These are phyloP conservation scores for Nasonia longicornis DNA, from an alignment of 1,140 invertebrate species.

Conservation along the genomic window DNA sequence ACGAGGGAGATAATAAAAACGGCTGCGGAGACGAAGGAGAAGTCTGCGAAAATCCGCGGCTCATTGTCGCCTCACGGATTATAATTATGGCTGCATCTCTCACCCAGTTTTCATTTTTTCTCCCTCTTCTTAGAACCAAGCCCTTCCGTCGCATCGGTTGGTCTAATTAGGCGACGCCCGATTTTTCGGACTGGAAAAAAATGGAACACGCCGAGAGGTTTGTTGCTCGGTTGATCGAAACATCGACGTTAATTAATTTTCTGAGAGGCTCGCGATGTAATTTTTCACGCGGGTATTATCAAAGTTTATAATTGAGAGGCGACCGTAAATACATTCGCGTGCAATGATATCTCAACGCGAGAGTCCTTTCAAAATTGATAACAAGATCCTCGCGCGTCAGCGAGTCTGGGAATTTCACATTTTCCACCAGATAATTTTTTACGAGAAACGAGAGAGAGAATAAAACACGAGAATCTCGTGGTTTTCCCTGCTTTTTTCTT, in stretches of 20 bases:
- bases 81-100: conserved; percentile 18
- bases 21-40: not conserved
- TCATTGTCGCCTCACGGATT: conserved; percentile 25
- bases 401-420: too few species aligned
- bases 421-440: not conserved
- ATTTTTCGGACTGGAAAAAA: not conserved
- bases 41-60: not conserved
- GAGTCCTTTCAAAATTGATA: too few species aligned
- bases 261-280: too few species aligned
- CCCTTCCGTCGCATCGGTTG: not conserved
- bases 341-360: too few species aligned
- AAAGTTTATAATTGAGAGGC: too few species aligned
- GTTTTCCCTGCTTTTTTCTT: not conserved
- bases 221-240: not conserved
- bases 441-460: too few species aligned
- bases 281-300: too few species aligned
- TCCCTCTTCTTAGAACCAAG: conserved; percentile 11
- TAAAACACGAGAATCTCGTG: too few species aligned
- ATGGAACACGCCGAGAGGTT: too few species aligned
- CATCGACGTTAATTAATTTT: too few species aligned
- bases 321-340: too few species aligned
- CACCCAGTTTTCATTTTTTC: conserved; percentile 18
- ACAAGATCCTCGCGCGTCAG: too few species aligned
- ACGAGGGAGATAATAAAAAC: conserved; percentile 24
- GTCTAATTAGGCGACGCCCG: conserved; percentile 12